Conservation (phyloP, 2,113 vertebrate genomes). For the Glaucomys volans region DNA sequence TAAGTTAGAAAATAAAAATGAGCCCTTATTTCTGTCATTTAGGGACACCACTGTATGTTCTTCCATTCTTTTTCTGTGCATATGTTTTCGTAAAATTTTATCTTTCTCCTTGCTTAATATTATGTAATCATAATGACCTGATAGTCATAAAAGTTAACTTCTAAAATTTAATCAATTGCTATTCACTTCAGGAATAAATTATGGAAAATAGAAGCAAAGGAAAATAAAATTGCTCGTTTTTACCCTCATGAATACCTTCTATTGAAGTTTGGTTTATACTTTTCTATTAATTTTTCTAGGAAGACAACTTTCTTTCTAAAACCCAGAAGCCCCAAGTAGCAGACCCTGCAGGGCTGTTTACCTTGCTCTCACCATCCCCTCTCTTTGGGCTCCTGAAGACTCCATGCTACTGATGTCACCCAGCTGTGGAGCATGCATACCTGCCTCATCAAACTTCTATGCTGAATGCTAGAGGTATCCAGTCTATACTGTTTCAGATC, state of each 20-base stretch:
- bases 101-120: neutral
- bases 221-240: neutral
- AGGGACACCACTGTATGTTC: neutral
- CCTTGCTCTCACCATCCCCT: neutral
- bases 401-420: neutral
- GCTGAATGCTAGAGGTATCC: neutral
- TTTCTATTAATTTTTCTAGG: constrained; percentile 42
- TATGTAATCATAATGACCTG: neutral
- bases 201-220: constrained; percentile 23
- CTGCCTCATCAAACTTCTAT: neutral
- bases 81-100: neutral
- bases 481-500: neutral
- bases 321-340: neutral
- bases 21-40: neutral
- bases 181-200: neutral
- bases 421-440: neutral
- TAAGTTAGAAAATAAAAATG: constrained; percentile 1
- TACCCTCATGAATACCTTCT: neutral
- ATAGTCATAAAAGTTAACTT: constrained; percentile 22
- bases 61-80: neutral
- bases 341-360: neutral
- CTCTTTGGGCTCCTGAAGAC: neutral
- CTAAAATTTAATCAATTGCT: constrained; percentile 38
- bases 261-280: neutral
- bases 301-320: neutral